Evolutionary conservation across 2,797 vertebrate genomes (phyloP), one percentile per base, ranked within the genome.

Genomic region (Notolepis coatsorum): DNA sequence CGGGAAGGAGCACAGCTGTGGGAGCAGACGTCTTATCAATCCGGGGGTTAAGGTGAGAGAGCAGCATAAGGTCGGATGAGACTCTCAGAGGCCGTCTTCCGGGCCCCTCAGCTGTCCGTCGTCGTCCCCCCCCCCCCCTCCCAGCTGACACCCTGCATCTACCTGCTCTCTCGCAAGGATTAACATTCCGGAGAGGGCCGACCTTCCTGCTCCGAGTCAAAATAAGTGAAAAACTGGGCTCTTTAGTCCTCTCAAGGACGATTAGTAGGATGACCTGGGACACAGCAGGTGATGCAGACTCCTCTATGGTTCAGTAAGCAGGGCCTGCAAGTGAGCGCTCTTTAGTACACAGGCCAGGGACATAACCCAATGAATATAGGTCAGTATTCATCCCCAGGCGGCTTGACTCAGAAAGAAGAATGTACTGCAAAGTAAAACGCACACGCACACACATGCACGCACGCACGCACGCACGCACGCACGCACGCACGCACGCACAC

Each of bases 11-110:
- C 73, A 71, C 76, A 84, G 84, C 71, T 85, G 81, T 73, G 78
- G 77, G 80, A 85, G 68, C 75, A 82, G 47, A 74, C 65, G 72
- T 79, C 76, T 87, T 89, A 90, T 92, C 86, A 80, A 68, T 65
- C 63, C 67, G 69, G 56, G 65, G 68, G 71, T 78, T 72, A 52
- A 77, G 75, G 72, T 74, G 68, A 72, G 57, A 70, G 65, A 74
- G 66, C 55, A 59, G 73, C 38, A 56, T 56, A 54, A 75, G 61
- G n/a, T n/a, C n/a, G n/a, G 64, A 73, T 65, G 69, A 72, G 64
- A 37, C 62, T 73, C 27, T 15, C 21, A 28, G 62, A 78, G 84
- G 49, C 33, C n/a, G 33, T 64, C 69, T 50, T 8, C 62, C 56
- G 50, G 73, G 61, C 48, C 67, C 73, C 50, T 69, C n/a, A n/a